These are phyloP conservation scores for Philereme vetulata DNA, from an alignment of 2,888 invertebrate species.

Conservation along the genomic window DNA sequence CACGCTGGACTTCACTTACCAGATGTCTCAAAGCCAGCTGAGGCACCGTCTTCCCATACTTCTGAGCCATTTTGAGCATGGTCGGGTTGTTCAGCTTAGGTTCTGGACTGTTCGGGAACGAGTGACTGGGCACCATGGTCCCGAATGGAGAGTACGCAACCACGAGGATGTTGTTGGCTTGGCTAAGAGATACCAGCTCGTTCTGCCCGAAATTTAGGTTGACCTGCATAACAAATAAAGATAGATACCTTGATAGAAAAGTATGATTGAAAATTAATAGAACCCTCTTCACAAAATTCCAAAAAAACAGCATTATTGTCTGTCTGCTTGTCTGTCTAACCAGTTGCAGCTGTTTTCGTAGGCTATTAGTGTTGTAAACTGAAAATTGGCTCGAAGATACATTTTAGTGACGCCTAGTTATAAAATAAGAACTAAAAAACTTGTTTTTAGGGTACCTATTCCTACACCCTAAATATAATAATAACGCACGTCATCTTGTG, in stretches of 20 bases:
- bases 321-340: no score
- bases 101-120: conserved; percentile 71
- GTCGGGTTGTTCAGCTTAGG: conserved; percentile 80
- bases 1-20: conserved; percentile 35
- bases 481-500: no score
- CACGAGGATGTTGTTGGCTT: conserved; percentile 81
- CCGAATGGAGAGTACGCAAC: conserved; percentile 88
- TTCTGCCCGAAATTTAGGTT: conserved; percentile 87
- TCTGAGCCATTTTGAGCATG: conserved; percentile 82
- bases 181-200: conserved; percentile 86
- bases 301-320: no score
- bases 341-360: no score
- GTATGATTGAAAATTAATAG: not conserved
- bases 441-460: no score
- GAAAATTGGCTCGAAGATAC: no score
- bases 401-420: no score
- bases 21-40: conserved; percentile 75
- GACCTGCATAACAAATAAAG: conserved; percentile 49
- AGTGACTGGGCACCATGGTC: conserved; percentile 74
- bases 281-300: not conserved
- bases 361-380: no score
- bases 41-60: conserved; percentile 85
- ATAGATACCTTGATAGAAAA: not conserved
- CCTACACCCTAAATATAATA: no score
- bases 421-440: no score